Percentiles rank a stretch among this genome's conserved stretches.
Evolutionary conservation across 2,888 invertebrate genomes (phyloP).

Genomic region (Troilus luridus): DNA sequence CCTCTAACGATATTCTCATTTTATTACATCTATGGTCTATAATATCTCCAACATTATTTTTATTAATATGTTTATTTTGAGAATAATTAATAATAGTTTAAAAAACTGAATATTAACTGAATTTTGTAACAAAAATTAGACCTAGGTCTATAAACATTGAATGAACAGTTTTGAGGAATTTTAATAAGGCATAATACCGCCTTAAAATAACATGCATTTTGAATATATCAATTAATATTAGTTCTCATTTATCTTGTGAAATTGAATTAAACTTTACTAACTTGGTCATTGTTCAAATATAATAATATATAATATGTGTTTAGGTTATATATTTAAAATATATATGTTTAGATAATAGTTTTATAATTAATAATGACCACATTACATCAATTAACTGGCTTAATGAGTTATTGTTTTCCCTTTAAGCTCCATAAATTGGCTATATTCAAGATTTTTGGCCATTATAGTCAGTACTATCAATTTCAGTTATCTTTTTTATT

Average conservation of each 20-base stretch:
- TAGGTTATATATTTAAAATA: no score
- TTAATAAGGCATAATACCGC: slow-evolving; percentile 1
- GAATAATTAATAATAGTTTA: background rate
- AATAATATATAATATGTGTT: background rate
- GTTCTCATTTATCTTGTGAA: background rate
- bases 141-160: background rate
- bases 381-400: background rate
- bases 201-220: background rate
- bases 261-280: background rate
- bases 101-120: background rate
- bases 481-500: no score
- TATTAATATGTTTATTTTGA: background rate
- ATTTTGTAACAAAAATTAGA: background rate
- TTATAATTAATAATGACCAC: background rate
- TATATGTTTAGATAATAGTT: background rate
- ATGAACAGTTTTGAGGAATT: background rate
- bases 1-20: no score
- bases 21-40: no score
- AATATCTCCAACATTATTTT: no score
- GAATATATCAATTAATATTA: background rate
- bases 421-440: no score
- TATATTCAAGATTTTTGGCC: no score
- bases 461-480: no score
- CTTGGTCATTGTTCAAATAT: background rate
- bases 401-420: background rate